These are phyloP conservation scores for Harmothoe impar DNA, from an alignment of 2,888 invertebrate species.

Conservation along the genomic window DNA sequence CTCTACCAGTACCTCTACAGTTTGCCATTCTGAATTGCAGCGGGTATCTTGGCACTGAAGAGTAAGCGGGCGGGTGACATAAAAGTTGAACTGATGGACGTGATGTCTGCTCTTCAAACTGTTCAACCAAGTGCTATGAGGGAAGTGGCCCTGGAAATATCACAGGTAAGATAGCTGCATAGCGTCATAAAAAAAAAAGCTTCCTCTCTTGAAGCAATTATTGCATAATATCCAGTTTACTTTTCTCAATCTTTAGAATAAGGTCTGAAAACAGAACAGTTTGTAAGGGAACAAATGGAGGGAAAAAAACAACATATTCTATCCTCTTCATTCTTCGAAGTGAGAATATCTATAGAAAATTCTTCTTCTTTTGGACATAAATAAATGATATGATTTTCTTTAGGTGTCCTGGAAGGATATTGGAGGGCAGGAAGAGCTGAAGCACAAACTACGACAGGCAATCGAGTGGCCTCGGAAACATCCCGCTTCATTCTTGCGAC, in stretches of 20 bases:
- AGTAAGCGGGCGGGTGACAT: neutral
- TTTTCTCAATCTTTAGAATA: no score
- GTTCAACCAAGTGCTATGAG: conserved; percentile 95
- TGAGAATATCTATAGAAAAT: no score
- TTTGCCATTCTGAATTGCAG: neutral
- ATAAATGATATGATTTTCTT: no score
- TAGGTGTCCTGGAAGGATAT: conserved; percentile 91
- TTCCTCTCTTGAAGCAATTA: no score
- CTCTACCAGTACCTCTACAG: no score
- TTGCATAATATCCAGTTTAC: no score
- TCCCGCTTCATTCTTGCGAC: conserved; percentile 90
- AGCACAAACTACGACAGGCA: conserved; percentile 89
- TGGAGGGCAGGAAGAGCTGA: conserved; percentile 94
- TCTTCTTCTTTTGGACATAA: no score
- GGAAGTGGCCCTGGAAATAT: conserved; percentile 93
- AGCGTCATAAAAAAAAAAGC: neutral
- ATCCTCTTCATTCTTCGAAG: no score
- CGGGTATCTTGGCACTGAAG: conserved; percentile 32
- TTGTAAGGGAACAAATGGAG: no score
- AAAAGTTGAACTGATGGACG: conserved; percentile 70
- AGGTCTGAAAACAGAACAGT: no score
- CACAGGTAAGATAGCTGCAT: conserved; percentile 87
- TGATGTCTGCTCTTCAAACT: conserved; percentile 76
- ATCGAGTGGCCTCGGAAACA: conserved; percentile 97
- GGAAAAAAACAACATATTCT: no score